Evolutionary conservation across 2,797 vertebrate genomes (phyloP).

Genomic region (Myripristis murdjan): DNA sequence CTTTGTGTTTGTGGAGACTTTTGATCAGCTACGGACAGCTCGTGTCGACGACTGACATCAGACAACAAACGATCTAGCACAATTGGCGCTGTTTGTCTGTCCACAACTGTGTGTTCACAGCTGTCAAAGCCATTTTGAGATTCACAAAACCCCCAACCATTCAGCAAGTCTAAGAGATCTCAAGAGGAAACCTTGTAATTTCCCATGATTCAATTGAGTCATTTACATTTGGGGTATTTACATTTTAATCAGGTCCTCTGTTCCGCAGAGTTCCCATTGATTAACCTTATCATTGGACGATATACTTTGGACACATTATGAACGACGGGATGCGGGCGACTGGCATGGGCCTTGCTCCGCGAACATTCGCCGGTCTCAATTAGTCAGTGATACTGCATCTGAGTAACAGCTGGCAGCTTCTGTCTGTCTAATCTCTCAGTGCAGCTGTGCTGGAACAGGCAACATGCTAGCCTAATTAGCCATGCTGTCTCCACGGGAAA

Average conservation of each 20-base stretch:
- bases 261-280: conserved; percentile 79
- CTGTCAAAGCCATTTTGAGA: conserved; percentile 10
- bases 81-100: conserved; percentile 3
- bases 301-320: conserved; percentile 82
- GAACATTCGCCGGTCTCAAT: conserved; percentile 85
- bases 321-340: conserved; percentile 66
- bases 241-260: conserved; percentile 82
- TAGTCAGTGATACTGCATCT: conserved; percentile 86
- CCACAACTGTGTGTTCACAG: neutral
- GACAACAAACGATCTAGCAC: neutral
- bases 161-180: conserved; percentile 47
- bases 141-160: conserved; percentile 29
- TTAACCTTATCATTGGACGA: conserved; percentile 84
- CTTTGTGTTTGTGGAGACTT: too few relatives aligned
- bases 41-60: neutral
- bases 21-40: neutral
- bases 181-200: conserved; percentile 65
- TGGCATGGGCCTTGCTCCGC: conserved; percentile 70
- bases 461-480: conserved; percentile 89
- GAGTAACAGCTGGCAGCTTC: conserved; percentile 88
- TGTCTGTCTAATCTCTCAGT: conserved; percentile 87
- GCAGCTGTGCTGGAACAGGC: conserved; percentile 87
- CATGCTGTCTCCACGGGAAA: conserved; percentile 85
- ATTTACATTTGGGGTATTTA: conserved; percentile 82
- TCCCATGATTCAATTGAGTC: conserved; percentile 68